A percentile compares a stretch with the other conserved stretches of the same genome.
phyloP scores from a whole-genome alignment of 2,113 vertebrate species.

The Colistium nudipinnis region DNA sequence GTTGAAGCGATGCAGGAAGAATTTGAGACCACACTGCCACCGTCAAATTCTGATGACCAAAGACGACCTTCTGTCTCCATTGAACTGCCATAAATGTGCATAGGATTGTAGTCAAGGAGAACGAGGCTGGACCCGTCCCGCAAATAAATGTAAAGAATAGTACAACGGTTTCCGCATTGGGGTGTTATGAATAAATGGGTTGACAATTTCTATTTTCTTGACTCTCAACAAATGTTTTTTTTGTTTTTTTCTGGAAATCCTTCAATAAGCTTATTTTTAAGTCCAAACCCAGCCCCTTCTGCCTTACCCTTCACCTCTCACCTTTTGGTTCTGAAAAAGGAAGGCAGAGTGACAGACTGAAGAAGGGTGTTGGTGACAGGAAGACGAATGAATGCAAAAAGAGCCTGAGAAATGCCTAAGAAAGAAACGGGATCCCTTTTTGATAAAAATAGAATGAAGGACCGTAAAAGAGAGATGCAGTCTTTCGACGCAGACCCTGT shows the following conservation, averaged over 20 bases:
- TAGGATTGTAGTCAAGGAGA: constrained; percentile 23
- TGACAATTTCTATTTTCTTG: background rate
- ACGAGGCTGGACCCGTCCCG: background rate
- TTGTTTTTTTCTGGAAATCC: background rate
- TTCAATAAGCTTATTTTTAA: too few species aligned
- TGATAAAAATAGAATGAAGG: constrained; percentile 65
- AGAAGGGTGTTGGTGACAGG: constrained; percentile 61
- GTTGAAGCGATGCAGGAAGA: constrained; percentile 21
- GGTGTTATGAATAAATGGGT: background rate
- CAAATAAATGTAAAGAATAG: background rate
- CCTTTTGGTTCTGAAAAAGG: constrained; percentile 36
- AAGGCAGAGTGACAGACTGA: constrained; percentile 48
- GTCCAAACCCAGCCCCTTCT: background rate
- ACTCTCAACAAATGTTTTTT: background rate
- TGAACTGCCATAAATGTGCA: constrained; percentile 16
- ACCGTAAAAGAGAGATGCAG: constrained; percentile 12
- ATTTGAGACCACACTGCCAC: constrained; percentile 27
- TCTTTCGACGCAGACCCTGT: constrained; percentile 5
- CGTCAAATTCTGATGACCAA: constrained; percentile 7
- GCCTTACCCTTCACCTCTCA: constrained; percentile 4
- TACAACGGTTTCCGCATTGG: background rate
- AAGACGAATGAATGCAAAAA: constrained; percentile 73
- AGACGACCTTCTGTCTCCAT: constrained; percentile 26
- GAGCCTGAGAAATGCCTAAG: constrained; percentile 64
- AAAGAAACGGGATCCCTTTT: constrained; percentile 60